phyloP scores from a whole-genome alignment of 1,140 invertebrate genomes.

The Heliothis subflexa region DNA sequence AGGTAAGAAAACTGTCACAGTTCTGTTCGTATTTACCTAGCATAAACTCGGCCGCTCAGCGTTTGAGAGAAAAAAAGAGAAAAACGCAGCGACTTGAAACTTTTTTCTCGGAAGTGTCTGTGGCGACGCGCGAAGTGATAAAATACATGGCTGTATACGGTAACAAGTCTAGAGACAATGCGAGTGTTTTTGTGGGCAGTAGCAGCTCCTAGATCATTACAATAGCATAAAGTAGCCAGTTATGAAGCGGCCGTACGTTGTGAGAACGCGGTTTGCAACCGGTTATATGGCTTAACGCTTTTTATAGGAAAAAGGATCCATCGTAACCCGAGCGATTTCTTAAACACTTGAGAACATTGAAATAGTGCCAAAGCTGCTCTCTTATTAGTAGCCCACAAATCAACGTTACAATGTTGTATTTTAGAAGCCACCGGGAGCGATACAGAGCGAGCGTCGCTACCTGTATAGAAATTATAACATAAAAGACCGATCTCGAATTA shows the following conservation, averaged over 20 bases:
- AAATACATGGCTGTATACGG: constrained; percentile 73
- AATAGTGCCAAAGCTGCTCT: constrained; percentile 37
- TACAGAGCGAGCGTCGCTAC: constrained; percentile 46
- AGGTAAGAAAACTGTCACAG: constrained; percentile 52
- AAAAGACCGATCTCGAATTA: constrained; percentile 78
- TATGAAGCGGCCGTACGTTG: constrained; percentile 73
- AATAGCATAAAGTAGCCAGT: constrained; percentile 83
- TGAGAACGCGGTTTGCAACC: constrained; percentile 69
- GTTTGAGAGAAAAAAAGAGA: constrained; percentile 47
- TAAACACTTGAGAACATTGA: constrained; percentile 43
- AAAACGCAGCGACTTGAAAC: constrained; percentile 53
- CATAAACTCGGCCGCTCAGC: constrained; percentile 28
- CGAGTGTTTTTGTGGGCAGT: constrained; percentile 75
- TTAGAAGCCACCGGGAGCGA: constrained; percentile 48
- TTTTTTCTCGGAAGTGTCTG: constrained; percentile 65
- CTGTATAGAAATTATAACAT: constrained; percentile 72
- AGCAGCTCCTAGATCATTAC: constrained; percentile 80
- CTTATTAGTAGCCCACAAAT: constrained; percentile 44
- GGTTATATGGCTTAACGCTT: constrained; percentile 71
- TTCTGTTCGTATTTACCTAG: constrained; percentile 49
- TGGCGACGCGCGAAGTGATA: constrained; percentile 72
- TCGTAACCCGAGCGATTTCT: constrained; percentile 58
- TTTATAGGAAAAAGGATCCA: constrained; percentile 70
- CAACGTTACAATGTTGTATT: constrained; percentile 38
- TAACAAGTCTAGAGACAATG: constrained; percentile 77